A percentile compares a stretch with the other conserved stretches of the same genome.
phyloP scores from a whole-genome alignment of 2,113 vertebrate genomes.

The Hydrolagus affinis region DNA sequence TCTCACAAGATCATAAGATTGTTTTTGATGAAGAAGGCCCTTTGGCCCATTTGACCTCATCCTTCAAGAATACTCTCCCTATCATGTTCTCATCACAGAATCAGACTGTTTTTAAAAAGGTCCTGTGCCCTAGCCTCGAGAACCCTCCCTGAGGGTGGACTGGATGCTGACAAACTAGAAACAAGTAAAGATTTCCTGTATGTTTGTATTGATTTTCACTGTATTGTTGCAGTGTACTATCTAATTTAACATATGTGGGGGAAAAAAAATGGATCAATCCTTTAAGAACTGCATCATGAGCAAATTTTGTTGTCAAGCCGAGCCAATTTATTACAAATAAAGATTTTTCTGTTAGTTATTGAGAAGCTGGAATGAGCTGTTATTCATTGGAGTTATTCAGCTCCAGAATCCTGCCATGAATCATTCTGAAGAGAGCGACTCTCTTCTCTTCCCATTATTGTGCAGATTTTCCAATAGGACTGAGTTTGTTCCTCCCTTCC shows the following conservation, averaged over 20 bases:
- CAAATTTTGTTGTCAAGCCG: background rate
- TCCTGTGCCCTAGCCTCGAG: too few species aligned
- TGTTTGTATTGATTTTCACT: slow-evolving; percentile 23
- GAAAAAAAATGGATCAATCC: background rate
- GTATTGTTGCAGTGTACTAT: background rate
- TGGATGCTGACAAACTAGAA: slow-evolving; percentile 9
- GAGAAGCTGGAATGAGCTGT: background rate
- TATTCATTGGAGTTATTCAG: background rate
- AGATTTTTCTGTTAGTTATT: slow-evolving; percentile 7
- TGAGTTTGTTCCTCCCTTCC: background rate
- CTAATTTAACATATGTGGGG: background rate
- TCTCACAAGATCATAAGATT: too few species aligned
- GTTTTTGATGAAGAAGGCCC: too few species aligned
- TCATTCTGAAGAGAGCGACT: background rate
- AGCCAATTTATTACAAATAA: slow-evolving; percentile 14
- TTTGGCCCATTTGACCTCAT: too few species aligned
- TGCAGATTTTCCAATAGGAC: slow-evolving; percentile 11
- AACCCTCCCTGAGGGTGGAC: background rate
- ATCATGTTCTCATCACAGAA: too few species aligned
- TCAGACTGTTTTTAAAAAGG: too few species aligned
- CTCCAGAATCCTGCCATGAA: background rate
- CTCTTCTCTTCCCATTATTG: slow-evolving; percentile 17
- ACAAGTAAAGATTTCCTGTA: slow-evolving; percentile 25
- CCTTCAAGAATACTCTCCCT: too few species aligned
- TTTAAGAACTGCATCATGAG: background rate